phyloP scores from a whole-genome alignment of 2,113 vertebrate species.

The Dromas ardeola region DNA sequence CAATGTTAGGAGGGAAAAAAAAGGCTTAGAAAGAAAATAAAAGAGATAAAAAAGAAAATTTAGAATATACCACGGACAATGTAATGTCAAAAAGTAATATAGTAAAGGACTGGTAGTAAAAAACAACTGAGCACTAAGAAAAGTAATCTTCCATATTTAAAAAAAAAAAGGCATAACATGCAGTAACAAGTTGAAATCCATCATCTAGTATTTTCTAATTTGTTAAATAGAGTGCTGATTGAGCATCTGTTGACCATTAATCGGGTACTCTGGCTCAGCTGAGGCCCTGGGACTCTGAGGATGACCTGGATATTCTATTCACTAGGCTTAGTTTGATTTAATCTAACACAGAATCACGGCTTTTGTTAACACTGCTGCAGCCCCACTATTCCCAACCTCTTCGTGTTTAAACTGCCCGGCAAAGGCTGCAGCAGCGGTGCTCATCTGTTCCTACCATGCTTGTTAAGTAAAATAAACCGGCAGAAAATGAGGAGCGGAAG shows the following conservation, averaged over 20 bases:
- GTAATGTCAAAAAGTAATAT: neutral
- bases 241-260: neutral
- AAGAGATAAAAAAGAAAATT: neutral
- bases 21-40: neutral
- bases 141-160: neutral
- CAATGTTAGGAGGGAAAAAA: fast-evolving
- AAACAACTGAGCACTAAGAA: neutral
- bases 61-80: neutral
- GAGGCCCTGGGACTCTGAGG: neutral
- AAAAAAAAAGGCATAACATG: neutral
- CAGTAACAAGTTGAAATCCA: neutral
- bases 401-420: fast-evolving
- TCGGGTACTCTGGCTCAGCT: neutral
- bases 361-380: neutral
- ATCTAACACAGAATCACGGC: fast-evolving
- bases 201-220: no score
- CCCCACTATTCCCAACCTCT: neutral
- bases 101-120: neutral
- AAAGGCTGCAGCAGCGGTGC: fast-evolving
- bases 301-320: neutral
- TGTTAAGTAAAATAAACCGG: neutral
- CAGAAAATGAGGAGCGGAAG: no score
- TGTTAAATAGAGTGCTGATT: neutral
- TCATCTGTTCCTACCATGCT: fast-evolving
- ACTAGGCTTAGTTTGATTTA: neutral